phyloP scores from a whole-genome alignment of 1,140 invertebrate genomes.

The Zaprionus davidi region DNA sequence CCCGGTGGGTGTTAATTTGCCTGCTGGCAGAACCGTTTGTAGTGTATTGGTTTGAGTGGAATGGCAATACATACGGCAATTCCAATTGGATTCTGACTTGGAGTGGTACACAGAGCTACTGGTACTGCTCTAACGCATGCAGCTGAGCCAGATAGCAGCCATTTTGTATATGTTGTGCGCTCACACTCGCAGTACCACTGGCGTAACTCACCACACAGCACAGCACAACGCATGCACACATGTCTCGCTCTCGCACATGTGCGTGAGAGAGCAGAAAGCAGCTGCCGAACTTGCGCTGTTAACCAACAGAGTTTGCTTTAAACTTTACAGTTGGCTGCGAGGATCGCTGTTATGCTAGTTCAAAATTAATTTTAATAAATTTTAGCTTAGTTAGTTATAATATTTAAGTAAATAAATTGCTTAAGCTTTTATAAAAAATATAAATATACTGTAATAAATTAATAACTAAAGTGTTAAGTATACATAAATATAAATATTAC shows the following conservation, averaged over 20 bases:
- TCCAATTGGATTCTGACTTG: slow-evolving; percentile 64
- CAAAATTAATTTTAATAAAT: background rate
- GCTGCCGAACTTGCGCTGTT: slow-evolving; percentile 23
- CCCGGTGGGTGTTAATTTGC: slow-evolving; percentile 53
- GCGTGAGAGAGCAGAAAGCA: background rate
- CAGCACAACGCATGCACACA: slow-evolving; percentile 18
- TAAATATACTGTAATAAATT: too few relatives aligned
- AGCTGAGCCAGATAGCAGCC: slow-evolving; percentile 34
- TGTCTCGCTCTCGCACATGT: slow-evolving; percentile 5
- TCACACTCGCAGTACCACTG: slow-evolving; percentile 32
- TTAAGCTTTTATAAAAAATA: too few relatives aligned
- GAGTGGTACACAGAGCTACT: background rate
- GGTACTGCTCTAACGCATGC: slow-evolving; percentile 31
- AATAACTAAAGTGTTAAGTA: too few relatives aligned
- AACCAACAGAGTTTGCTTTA: slow-evolving; percentile 27
- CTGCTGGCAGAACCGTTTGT: slow-evolving; percentile 59
- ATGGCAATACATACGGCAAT: slow-evolving; percentile 27
- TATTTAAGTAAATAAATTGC: too few relatives aligned
- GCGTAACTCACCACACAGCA: slow-evolving; percentile 36
- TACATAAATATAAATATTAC: too few relatives aligned
- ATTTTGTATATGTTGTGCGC: slow-evolving; percentile 62
- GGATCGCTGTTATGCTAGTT: background rate
- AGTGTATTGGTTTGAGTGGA: slow-evolving; percentile 21
- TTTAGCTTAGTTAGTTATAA: too few relatives aligned
- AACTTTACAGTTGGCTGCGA: background rate